A percentile compares a stretch with the other conserved stretches of the same genome.
phyloP scores from a whole-genome alignment of 1,140 invertebrate species.

The Schmidtea mediterranea region DNA sequence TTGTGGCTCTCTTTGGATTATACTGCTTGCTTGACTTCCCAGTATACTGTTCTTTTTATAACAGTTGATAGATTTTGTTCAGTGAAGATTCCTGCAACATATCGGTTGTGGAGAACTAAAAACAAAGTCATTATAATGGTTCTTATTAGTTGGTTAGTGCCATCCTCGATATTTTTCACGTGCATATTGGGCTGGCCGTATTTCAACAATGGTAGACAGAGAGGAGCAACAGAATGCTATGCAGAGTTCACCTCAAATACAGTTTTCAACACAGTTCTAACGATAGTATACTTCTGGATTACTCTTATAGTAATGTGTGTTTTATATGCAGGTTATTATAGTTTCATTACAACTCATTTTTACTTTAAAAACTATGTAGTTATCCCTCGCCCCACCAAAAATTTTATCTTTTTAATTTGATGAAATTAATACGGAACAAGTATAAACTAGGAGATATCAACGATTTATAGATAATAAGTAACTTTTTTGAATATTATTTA shows the following conservation, averaged over 20 bases:
- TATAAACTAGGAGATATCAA: too few species aligned
- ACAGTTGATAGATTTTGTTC: slow-evolving; percentile 95
- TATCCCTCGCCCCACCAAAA: too few species aligned
- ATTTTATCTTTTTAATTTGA: too few species aligned
- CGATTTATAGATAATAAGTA: too few species aligned
- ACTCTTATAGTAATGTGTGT: slow-evolving; percentile 19
- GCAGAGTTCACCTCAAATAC: slow-evolving; percentile 94
- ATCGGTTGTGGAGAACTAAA: slow-evolving; percentile 83
- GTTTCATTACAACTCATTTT: too few species aligned
- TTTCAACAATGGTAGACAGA: slow-evolving; percentile 49
- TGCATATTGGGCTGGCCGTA: slow-evolving; percentile 97
- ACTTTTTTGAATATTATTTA: too few species aligned
- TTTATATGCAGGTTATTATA: slow-evolving; percentile 85
- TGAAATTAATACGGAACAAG: too few species aligned
- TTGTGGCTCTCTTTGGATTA: slow-evolving; percentile 96
- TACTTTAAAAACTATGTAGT: too few species aligned
- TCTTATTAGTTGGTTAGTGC: slow-evolving; percentile 67
- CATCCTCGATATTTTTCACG: slow-evolving; percentile 77
- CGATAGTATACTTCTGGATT: slow-evolving; percentile 6
- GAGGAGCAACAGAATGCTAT: slow-evolving; percentile 54
- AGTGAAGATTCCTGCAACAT: slow-evolving; percentile 87
- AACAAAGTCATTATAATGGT: slow-evolving; percentile 62
- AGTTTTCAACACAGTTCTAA: slow-evolving; percentile 43
- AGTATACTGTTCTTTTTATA: slow-evolving; percentile 91
- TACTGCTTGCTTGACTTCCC: slow-evolving; percentile 88